Evolutionary conservation across 2,797 vertebrate species (phyloP).

Genomic region (Thamnophis elegans): DNA sequence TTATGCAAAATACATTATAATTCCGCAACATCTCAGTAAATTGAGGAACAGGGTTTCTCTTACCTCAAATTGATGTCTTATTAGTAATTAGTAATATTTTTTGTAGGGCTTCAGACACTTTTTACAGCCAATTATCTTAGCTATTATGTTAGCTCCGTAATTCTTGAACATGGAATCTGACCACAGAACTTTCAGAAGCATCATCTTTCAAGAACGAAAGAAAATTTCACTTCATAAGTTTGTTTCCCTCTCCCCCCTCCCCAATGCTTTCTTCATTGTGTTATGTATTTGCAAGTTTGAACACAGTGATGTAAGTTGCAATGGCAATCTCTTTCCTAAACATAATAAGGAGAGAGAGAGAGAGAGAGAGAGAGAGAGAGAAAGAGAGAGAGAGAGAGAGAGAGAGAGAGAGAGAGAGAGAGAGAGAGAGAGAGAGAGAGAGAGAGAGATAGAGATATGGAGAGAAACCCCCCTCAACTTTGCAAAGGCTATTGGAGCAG

Average conservation of each 20-base stretch:
- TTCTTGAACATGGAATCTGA: background rate
- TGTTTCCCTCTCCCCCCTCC: background rate
- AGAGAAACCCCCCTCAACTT: background rate
- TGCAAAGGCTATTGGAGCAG: background rate
- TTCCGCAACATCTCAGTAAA: background rate
- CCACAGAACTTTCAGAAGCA: background rate
- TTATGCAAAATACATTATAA: background rate
- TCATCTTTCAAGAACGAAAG: background rate
- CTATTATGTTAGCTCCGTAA: background rate
- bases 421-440: too few species aligned
- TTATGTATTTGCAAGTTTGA: background rate
- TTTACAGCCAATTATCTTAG: background rate
- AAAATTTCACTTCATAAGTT: background rate
- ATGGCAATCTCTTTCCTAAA: background rate
- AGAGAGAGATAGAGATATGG: too few species aligned
- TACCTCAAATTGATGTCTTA: background rate
- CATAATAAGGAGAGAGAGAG: background rate
- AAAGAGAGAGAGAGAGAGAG: too few species aligned
- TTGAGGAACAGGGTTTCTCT: background rate
- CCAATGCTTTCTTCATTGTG: background rate
- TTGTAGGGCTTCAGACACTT: background rate
- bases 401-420: too few species aligned
- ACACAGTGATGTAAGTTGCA: background rate
- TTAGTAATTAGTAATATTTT: background rate
- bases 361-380: too few species aligned